phyloP scores from a whole-genome alignment of 2,888 invertebrate species.

The Philhelius pedissequus region DNA sequence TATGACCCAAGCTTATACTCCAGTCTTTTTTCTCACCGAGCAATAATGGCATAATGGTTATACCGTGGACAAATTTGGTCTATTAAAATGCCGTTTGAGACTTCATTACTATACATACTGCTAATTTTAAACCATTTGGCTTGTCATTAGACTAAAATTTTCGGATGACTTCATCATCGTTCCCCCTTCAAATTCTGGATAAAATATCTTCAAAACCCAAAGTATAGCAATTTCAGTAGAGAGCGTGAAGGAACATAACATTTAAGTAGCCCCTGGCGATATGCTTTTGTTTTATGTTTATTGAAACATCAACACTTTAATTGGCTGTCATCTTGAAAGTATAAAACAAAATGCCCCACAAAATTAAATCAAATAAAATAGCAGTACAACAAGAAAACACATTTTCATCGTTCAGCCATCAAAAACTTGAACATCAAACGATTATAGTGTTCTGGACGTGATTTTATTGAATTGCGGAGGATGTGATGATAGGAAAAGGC shows the following conservation, averaged over 20 bases:
- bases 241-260: not conserved
- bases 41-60: not conserved
- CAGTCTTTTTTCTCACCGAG: not conserved
- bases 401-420: slow-evolving; percentile 47
- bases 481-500: slow-evolving; percentile 17
- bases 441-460: slow-evolving; percentile 57
- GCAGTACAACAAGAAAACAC: not conserved
- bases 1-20: not conserved
- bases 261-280: slow-evolving; percentile 25
- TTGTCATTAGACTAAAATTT: not conserved
- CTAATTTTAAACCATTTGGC: slow-evolving; percentile 1
- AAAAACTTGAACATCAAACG: slow-evolving; percentile 57
- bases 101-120: not conserved
- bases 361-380: slow-evolving; percentile 8
- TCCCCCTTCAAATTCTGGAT: not conserved
- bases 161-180: not conserved
- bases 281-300: slow-evolving; percentile 38
- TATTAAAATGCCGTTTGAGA: not conserved
- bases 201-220: not conserved
- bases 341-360: not conserved
- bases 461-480: slow-evolving; percentile 43
- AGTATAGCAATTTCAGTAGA: not conserved
- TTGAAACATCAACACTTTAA: slow-evolving; percentile 59
- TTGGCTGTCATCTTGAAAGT: slow-evolving; percentile 44
- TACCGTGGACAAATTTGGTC: not conserved